phyloP scores from a whole-genome alignment of 2,113 vertebrate genomes.

The Raphicerus campestris region DNA sequence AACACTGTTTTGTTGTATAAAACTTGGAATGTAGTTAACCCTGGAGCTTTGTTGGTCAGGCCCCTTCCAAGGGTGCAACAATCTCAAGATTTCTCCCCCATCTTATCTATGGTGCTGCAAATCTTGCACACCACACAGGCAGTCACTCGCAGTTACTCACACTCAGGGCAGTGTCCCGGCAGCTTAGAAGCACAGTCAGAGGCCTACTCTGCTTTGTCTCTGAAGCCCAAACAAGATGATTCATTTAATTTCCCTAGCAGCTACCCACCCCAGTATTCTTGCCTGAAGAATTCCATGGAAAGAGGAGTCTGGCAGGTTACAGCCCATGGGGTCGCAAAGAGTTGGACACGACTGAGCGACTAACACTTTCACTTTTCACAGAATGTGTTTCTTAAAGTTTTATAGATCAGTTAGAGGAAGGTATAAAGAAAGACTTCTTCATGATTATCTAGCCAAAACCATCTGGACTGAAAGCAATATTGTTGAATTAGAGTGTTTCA shows the following conservation, averaged over 20 bases:
- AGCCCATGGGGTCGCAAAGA: not conserved
- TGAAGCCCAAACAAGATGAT: not conserved
- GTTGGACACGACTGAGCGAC: not conserved
- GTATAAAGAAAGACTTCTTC: not conserved
- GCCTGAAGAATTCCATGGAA: not conserved
- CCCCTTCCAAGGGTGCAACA: not conserved
- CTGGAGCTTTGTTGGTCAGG: not conserved
- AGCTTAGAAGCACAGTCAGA: not conserved
- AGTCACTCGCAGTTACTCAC: not conserved
- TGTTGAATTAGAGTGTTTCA: slow-evolving; percentile 21
- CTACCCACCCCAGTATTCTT: not conserved
- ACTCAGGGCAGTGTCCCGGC: not conserved
- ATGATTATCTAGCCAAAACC: slow-evolving; percentile 19
- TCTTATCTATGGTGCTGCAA: not conserved
- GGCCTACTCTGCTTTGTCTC: not conserved
- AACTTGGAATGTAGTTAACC: not conserved
- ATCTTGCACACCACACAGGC: not conserved
- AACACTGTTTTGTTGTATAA: not conserved
- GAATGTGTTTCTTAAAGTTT: slow-evolving; percentile 14
- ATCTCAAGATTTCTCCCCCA: not conserved
- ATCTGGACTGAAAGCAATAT: slow-evolving; percentile 36
- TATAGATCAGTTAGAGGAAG: slow-evolving; percentile 16
- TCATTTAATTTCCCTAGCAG: not conserved
- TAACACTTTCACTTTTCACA: not conserved
- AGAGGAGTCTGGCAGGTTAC: not conserved